Conservation (phyloP, 2,113 vertebrate genomes). For the Camelus bactrianus region DNA sequence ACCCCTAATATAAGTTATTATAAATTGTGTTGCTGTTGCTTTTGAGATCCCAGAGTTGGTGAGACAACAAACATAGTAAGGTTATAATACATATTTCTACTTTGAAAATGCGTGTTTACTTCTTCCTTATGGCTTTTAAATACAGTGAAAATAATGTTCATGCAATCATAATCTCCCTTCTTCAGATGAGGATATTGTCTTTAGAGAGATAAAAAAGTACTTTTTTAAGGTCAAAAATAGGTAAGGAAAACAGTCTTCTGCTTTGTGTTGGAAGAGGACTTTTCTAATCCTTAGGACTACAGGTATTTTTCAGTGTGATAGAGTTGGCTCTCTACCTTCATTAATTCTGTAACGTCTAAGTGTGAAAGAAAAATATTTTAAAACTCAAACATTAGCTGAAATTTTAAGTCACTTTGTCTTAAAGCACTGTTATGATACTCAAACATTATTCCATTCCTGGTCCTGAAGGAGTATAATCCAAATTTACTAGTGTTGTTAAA, state of each 20-base stretch:
- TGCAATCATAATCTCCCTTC: not conserved
- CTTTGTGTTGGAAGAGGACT: not conserved
- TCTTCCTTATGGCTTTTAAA: not conserved
- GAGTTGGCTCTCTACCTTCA: not conserved
- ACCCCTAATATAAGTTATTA: not conserved
- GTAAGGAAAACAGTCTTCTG: not conserved
- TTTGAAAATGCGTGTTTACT: slow-evolving; percentile 15
- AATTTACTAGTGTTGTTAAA: slow-evolving; percentile 62
- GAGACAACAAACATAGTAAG: not conserved
- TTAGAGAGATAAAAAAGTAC: not conserved
- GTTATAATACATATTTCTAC: not conserved
- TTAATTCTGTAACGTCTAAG: not conserved
- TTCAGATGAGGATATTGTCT: not conserved
- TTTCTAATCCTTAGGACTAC: not conserved
- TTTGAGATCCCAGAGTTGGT: not conserved
- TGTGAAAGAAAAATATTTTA: slow-evolving; percentile 49
- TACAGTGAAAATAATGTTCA: not conserved
- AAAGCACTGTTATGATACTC: slow-evolving; percentile 2
- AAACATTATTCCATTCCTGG: slow-evolving; percentile 14
- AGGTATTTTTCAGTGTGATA: not conserved
- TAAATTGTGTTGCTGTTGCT: not conserved
- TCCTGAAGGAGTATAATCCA: not conserved
- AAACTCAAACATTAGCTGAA: slow-evolving; percentile 10
- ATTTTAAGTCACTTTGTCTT: slow-evolving; percentile 43
- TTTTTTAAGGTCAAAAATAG: slow-evolving; percentile 10